Percentiles rank a stretch among this genome's conserved stretches.
Conservation (phyloP, 2,797 vertebrate genomes). For the Sebastes taczanowskii region DNA sequence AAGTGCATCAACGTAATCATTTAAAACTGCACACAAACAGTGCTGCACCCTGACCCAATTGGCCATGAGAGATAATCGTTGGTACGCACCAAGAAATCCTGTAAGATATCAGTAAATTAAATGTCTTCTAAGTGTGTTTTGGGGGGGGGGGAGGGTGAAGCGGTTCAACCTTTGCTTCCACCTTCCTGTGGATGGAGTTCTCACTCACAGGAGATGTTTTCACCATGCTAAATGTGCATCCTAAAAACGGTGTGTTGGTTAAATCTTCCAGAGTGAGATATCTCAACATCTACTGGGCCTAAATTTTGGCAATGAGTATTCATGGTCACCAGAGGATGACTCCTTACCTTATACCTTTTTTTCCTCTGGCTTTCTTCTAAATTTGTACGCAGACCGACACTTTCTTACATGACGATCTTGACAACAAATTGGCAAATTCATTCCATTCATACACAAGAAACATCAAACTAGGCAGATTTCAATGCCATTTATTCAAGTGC, state of each 20-base stretch:
- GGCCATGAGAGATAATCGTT: neutral
- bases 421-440: neutral
- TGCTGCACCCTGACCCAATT: neutral
- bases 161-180: neutral
- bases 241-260: neutral
- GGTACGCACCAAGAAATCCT: neutral
- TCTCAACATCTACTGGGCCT: neutral
- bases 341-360: neutral
- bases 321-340: neutral
- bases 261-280: neutral
- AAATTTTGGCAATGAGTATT: neutral
- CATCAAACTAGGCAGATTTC: neutral
- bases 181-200: neutral
- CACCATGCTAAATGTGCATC: rapidly evolving
- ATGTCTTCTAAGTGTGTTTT: neutral
- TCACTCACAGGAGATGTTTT: neutral
- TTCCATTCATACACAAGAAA: neutral
- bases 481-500: neutral
- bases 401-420: neutral
- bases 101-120: neutral
- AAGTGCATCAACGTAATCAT: neutral
- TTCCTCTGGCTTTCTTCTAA: neutral
- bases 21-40: neutral
- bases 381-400: neutral
- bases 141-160: neutral